Conservation (phyloP, 1,140 invertebrate species). For the Monochamus saltuarius region DNA sequence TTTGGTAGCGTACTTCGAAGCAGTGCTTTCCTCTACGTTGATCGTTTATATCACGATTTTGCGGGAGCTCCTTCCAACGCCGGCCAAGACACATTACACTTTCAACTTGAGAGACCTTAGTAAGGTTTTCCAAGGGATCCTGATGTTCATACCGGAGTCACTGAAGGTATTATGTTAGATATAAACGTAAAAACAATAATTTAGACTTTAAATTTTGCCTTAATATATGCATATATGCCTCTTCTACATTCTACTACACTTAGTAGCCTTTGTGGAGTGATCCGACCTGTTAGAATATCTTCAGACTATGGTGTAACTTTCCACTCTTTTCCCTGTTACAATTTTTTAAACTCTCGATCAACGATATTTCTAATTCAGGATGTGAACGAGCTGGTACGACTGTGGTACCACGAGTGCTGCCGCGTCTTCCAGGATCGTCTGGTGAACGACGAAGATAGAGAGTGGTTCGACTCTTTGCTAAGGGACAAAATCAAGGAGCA, state of each 20-base stretch:
- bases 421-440: conserved; percentile 72
- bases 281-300: too few species aligned
- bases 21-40: conserved; percentile 60
- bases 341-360: background rate
- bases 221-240: too few species aligned
- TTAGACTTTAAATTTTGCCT: too few species aligned
- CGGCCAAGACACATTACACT: conserved; percentile 71
- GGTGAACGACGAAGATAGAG: conserved; percentile 61
- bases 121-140: conserved; percentile 75
- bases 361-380: conserved; percentile 19
- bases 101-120: conserved; percentile 71
- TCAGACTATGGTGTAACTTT: background rate
- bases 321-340: background rate
- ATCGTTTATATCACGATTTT: conserved; percentile 64
- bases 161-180: conserved; percentile 58
- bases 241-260: too few species aligned
- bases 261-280: too few species aligned
- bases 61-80: conserved; percentile 63
- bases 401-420: conserved; percentile 72
- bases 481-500: conserved; percentile 57
- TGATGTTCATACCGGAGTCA: conserved; percentile 59
- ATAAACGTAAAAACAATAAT: too few species aligned
- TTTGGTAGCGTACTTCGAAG: conserved; percentile 48
- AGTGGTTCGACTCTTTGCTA: conserved; percentile 62
- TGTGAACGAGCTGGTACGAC: conserved; percentile 47